Percentiles rank a stretch among this genome's conserved stretches.
Evolutionary conservation across 2,113 vertebrate species (phyloP).

Genomic region (Otus sunia): DNA sequence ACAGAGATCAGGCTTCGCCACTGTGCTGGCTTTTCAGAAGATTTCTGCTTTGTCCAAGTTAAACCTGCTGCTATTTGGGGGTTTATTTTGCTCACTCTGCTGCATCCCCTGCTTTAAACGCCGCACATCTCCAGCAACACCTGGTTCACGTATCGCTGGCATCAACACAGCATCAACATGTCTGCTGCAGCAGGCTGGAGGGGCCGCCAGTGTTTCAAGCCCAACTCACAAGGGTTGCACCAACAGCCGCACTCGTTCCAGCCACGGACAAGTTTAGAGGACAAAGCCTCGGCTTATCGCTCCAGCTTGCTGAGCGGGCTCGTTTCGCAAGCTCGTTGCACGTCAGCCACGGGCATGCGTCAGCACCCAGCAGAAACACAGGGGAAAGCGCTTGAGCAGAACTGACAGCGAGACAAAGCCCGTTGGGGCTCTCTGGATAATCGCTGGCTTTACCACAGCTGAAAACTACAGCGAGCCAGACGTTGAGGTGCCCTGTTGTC

Average conservation of each 20-base stretch:
- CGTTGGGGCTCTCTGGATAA: neutral
- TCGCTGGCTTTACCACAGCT: neutral
- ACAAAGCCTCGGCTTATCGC: neutral
- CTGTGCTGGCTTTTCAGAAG: neutral
- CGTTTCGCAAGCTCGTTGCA: neutral
- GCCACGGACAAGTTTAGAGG: neutral
- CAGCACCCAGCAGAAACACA: neutral
- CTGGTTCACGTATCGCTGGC: accelerated
- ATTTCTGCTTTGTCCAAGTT: neutral
- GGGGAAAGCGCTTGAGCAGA: neutral
- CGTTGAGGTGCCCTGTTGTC: accelerated
- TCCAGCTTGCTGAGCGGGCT: neutral
- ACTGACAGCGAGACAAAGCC: slow-evolving; percentile 27
- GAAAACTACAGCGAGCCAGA: accelerated
- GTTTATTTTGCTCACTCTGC: neutral
- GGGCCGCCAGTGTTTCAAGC: neutral
- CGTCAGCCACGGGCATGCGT: neutral
- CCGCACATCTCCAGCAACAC: neutral
- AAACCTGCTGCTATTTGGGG: neutral
- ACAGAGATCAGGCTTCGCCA: neutral
- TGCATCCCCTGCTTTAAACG: neutral
- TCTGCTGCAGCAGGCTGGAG: neutral
- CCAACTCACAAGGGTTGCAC: neutral
- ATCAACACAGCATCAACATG: neutral
- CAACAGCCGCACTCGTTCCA: neutral